A percentile compares a stretch with the other conserved stretches of the same genome.
Conservation (phyloP, 2,888 invertebrate genomes). For the Caenorhabditis panamensis region DNA sequence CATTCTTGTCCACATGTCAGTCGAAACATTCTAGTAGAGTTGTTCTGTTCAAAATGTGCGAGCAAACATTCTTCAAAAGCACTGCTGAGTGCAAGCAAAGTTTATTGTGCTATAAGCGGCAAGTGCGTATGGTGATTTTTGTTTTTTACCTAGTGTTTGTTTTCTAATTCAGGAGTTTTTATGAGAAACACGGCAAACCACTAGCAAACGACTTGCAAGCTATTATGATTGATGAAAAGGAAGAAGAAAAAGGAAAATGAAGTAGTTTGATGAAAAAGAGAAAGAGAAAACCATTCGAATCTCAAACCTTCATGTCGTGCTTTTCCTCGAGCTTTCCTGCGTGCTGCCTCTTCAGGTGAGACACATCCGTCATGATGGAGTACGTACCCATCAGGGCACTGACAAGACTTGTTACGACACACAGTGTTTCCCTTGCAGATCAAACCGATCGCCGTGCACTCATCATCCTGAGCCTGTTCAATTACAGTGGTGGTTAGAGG, state of each 20-base stretch:
- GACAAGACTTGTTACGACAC: constrained; percentile 76
- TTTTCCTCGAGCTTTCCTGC: constrained; percentile 63
- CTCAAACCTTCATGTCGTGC: constrained; percentile 68
- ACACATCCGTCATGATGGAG: constrained; percentile 78
- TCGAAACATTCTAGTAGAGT: background rate
- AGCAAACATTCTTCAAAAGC: constrained; percentile 47
- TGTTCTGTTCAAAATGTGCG: constrained; percentile 13
- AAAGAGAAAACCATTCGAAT: constrained; percentile 17
- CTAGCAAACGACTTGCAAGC: constrained; percentile 23
- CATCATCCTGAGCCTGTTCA: constrained; percentile 67
- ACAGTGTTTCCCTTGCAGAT: constrained; percentile 75
- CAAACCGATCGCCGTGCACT: constrained; percentile 74
- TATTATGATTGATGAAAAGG: constrained; percentile 24
- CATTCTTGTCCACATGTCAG: background rate
- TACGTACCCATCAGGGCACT: constrained; percentile 75
- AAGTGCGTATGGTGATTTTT: constrained; percentile 18
- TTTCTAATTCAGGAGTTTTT: background rate
- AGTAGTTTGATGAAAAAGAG: constrained; percentile 3
- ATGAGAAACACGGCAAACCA: constrained; percentile 31
- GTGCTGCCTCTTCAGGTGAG: constrained; percentile 70
- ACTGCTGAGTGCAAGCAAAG: constrained; percentile 28
- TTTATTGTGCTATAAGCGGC: constrained; percentile 38
- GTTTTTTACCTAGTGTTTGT: background rate
- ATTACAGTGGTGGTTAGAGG: constrained; percentile 58
- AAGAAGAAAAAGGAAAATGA: constrained; percentile 10